Percentiles rank a stretch among this genome's conserved stretches.
Conservation (phyloP, 2,888 invertebrate species). For the Autographa pulchrina region DNA sequence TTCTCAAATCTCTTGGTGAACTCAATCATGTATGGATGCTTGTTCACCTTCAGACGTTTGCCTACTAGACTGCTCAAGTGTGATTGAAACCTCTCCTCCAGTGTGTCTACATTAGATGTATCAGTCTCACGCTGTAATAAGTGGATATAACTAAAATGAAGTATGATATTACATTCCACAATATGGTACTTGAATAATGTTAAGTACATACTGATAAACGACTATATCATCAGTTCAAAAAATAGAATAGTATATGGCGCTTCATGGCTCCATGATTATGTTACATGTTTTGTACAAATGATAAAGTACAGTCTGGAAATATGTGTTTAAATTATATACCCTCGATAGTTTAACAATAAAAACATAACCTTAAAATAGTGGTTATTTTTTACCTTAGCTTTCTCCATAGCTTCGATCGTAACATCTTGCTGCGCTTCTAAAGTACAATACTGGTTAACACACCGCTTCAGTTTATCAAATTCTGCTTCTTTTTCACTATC, state of each 20-base stretch:
- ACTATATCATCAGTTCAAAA: too few species aligned
- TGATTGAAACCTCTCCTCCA: constrained; percentile 72
- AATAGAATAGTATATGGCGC: too few species aligned
- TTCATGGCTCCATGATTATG: too few species aligned
- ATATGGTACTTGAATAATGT: too few species aligned
- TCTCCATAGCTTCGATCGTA: constrained; percentile 76
- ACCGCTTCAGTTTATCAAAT: constrained; percentile 72
- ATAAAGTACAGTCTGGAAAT: too few species aligned
- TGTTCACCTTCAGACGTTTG: constrained; percentile 66
- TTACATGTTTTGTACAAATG: too few species aligned
- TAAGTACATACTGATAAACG: too few species aligned
- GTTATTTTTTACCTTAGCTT: constrained; percentile 68
- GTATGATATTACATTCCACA: too few species aligned
- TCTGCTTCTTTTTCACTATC: constrained; percentile 76
- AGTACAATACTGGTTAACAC: constrained; percentile 77
- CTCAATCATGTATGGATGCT: constrained; percentile 78
- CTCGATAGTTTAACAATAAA: neutral
- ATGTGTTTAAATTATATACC: neutral
- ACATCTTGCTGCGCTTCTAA: constrained; percentile 78
- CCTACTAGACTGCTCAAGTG: constrained; percentile 70
- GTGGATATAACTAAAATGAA: too few species aligned
- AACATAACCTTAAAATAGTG: constrained; percentile 10
- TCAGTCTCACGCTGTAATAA: constrained; percentile 75
- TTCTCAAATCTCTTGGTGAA: constrained; percentile 70
- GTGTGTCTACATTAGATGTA: constrained; percentile 68